phyloP scores from a whole-genome alignment of 2,113 vertebrate genomes.

The Ochotona princeps region DNA sequence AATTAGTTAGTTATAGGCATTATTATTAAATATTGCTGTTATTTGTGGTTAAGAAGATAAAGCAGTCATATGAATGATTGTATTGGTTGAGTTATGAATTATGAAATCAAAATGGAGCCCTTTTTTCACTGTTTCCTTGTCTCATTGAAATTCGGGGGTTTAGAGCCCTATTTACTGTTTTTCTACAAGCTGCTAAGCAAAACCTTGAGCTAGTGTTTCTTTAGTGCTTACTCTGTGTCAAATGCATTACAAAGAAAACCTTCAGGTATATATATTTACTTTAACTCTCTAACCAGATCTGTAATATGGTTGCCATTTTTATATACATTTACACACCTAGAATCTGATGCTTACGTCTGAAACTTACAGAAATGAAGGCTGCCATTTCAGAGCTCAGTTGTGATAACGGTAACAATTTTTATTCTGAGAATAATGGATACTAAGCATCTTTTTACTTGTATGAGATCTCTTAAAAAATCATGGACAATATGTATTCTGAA shows the following conservation, averaged over 20 bases:
- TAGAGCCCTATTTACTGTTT: background rate
- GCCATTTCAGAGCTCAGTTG: background rate
- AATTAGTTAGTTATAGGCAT: background rate
- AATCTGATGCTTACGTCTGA: background rate
- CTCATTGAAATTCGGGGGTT: background rate
- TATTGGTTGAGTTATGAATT: background rate
- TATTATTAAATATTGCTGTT: background rate
- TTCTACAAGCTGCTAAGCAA: background rate
- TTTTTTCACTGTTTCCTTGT: conserved; percentile 3
- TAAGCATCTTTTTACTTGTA: background rate
- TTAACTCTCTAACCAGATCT: background rate
- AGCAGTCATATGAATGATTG: background rate
- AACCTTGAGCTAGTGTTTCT: background rate
- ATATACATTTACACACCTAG: background rate
- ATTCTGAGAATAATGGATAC: background rate
- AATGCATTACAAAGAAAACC: background rate
- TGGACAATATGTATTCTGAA: too few species aligned
- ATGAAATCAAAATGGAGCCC: background rate
- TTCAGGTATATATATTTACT: background rate
- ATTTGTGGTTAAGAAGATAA: background rate
- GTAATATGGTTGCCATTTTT: background rate
- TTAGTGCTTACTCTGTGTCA: background rate
- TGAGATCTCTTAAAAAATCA: too few species aligned
- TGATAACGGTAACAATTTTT: background rate
- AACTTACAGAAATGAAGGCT: background rate